Evolutionary conservation across 2,888 invertebrate genomes (phyloP).

Genomic region (Parnassius glacialis): DNA sequence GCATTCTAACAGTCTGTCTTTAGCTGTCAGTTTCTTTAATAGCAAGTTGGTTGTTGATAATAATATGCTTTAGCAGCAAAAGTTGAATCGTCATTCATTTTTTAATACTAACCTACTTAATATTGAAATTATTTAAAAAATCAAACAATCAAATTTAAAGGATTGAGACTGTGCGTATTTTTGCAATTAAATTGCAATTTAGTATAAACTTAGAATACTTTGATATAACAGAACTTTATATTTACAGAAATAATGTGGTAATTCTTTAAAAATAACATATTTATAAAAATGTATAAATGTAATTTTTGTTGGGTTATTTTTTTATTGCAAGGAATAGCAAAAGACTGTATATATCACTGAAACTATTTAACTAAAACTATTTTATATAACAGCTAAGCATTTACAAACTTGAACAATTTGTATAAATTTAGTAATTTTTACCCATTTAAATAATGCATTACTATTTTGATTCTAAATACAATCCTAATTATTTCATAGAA

Average conservation of each 20-base stretch:
- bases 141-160: background rate
- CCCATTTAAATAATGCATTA: too few relatives aligned
- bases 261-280: constrained; percentile 4
- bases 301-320: background rate
- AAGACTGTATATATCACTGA: constrained; percentile 19
- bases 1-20: too few relatives aligned
- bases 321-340: constrained; percentile 12
- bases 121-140: background rate
- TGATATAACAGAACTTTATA: constrained; percentile 39
- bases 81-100: constrained; percentile 25
- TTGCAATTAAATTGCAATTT: constrained; percentile 22
- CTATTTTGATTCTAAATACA: background rate
- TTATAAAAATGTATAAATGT: constrained; percentile 4
- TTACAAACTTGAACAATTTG: constrained; percentile 57
- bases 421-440: constrained; percentile 32
- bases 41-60: background rate
- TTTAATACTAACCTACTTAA: constrained; percentile 1
- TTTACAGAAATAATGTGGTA: constrained; percentile 21
- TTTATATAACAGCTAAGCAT: constrained; percentile 20
- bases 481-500: too few relatives aligned
- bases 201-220: constrained; percentile 4
- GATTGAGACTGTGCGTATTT: constrained; percentile 15
- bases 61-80: constrained; percentile 3
- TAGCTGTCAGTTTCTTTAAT: too few relatives aligned
- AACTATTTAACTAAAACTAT: constrained; percentile 7